A percentile compares a stretch with the other conserved stretches of the same genome.
These are phyloP conservation scores for Nemotelus nigrinus DNA, from an alignment of 2,888 invertebrate species.

Conservation along the genomic window DNA sequence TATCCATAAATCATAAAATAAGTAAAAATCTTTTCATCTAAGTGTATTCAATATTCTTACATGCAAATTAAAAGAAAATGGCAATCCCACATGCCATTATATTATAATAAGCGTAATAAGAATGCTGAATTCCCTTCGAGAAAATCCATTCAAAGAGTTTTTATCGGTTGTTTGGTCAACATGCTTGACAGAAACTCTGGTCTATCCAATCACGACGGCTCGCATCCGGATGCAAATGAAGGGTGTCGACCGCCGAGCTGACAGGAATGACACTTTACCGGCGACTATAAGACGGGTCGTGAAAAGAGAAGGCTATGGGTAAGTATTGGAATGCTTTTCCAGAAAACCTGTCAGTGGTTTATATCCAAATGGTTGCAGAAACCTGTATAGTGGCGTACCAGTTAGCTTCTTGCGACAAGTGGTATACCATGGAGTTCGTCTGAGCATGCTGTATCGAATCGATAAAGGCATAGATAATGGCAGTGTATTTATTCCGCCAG, in stretches of 20 bases:
- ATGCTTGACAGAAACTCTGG: slow-evolving; percentile 13
- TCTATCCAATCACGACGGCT: slow-evolving; percentile 28
- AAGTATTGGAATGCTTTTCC: background rate
- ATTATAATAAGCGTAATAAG: too few relatives aligned
- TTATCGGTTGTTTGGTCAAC: slow-evolving; percentile 6
- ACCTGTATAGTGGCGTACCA: slow-evolving; percentile 15
- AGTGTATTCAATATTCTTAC: too few relatives aligned
- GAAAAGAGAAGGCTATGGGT: slow-evolving; percentile 15
- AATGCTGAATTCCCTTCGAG: too few relatives aligned
- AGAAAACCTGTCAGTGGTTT: background rate
- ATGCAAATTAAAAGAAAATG: too few relatives aligned
- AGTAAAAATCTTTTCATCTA: too few relatives aligned
- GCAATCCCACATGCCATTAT: too few relatives aligned
- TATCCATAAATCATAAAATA: too few relatives aligned
- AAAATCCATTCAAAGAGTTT: background rate
- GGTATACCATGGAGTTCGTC: background rate
- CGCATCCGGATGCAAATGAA: slow-evolving; percentile 26
- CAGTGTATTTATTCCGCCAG: background rate
- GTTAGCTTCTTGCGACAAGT: background rate
- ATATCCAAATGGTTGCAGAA: background rate
- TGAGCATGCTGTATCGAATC: background rate
- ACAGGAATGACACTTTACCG: background rate
- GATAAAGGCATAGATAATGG: background rate
- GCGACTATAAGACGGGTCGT: background rate
- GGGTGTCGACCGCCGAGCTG: background rate